Evolutionary conservation across 2,113 vertebrate species (phyloP).

Genomic region (Ochotona curzoniae): DNA sequence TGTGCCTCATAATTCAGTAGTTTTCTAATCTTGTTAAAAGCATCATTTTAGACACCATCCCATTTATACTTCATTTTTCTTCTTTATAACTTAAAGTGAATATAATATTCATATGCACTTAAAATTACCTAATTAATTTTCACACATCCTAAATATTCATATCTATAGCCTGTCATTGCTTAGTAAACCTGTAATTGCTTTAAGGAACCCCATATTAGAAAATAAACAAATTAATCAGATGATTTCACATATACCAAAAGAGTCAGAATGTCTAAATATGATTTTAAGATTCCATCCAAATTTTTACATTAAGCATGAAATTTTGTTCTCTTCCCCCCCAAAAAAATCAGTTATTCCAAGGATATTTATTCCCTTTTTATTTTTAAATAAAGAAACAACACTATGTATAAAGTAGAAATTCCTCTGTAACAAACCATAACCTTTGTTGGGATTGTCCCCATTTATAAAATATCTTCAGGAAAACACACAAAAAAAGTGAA

Average conservation of each 20-base stretch:
- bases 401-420: not conserved
- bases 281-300: not conserved
- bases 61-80: constrained; percentile 29
- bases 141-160: not conserved
- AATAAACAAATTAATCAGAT: not conserved
- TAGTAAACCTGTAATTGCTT: not conserved
- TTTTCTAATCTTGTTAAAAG: constrained; percentile 48
- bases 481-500: not conserved
- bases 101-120: not conserved
- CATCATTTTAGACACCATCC: constrained; percentile 32
- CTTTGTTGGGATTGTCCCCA: not conserved
- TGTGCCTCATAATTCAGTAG: constrained; percentile 38
- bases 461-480: not conserved
- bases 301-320: not conserved
- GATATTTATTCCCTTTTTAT: not conserved
- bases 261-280: not conserved
- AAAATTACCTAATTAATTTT: constrained; percentile 1
- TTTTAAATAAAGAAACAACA: not conserved
- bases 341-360: not conserved
- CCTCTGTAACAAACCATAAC: not conserved
- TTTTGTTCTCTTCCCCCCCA: not conserved
- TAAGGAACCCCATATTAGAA: not conserved
- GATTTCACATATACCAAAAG: not conserved
- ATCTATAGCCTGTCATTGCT: not conserved
- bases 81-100: constrained; percentile 5